These are phyloP conservation scores for Drosophila mojavensis DNA, from an alignment of 1,140 invertebrate genomes.

Conservation along the genomic window DNA sequence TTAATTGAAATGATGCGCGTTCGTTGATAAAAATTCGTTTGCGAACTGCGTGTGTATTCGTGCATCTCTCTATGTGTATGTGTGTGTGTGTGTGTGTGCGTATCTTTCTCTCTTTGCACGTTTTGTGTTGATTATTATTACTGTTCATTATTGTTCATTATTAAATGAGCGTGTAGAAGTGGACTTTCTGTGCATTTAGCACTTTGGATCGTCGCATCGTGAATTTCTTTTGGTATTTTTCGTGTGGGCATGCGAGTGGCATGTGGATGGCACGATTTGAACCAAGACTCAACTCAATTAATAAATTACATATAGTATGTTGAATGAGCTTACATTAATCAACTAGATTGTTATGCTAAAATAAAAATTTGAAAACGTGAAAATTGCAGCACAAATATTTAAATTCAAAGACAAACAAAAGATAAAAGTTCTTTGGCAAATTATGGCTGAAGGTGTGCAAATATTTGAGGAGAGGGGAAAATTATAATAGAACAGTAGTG, in stretches of 20 bases:
- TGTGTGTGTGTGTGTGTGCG: not conserved
- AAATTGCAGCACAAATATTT: not conserved
- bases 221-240: slow-evolving; percentile 41
- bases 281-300: slow-evolving; percentile 2
- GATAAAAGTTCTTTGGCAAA: too few relatives aligned
- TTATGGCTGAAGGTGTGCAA: too few relatives aligned
- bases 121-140: slow-evolving; percentile 76
- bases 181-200: slow-evolving; percentile 38
- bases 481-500: too few relatives aligned
- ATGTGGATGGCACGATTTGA: slow-evolving; percentile 41
- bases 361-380: not conserved
- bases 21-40: slow-evolving; percentile 80
- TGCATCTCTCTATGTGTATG: slow-evolving; percentile 3
- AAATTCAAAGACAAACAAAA: too few relatives aligned
- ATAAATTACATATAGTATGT: not conserved
- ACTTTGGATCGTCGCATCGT: slow-evolving; percentile 33
- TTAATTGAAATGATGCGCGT: slow-evolving; percentile 83
- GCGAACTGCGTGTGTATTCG: slow-evolving; percentile 34
- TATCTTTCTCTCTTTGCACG: slow-evolving; percentile 53
- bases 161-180: slow-evolving; percentile 68
- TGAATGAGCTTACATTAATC: not conserved
- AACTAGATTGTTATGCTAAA: not conserved
- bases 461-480: too few relatives aligned
- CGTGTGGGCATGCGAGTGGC: slow-evolving; percentile 64
- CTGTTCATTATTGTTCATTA: slow-evolving; percentile 81